These are phyloP conservation scores for Mycetomoellerius zeteki DNA, from an alignment of 1,140 invertebrate genomes.

Conservation along the genomic window DNA sequence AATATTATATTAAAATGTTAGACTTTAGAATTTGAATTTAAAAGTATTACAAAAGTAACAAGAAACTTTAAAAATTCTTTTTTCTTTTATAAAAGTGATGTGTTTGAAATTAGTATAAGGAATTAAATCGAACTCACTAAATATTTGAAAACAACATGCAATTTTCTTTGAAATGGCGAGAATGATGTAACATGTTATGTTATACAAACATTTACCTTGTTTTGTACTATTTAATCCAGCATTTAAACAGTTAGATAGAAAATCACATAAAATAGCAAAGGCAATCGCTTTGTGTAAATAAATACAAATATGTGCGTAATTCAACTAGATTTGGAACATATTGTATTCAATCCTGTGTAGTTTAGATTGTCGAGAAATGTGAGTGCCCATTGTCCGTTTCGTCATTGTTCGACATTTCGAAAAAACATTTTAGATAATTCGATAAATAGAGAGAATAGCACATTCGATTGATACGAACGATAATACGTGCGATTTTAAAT, in stretches of 20 bases:
- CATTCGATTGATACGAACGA: not conserved
- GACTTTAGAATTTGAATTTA: not conserved
- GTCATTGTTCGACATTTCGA: slow-evolving; percentile 1
- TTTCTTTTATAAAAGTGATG: not conserved
- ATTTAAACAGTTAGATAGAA: not conserved
- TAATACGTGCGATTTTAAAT: slow-evolving; percentile 39
- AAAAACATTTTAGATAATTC: slow-evolving; percentile 34
- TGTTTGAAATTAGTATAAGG: not conserved
- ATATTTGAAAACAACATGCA: not conserved
- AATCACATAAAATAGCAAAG: slow-evolving; percentile 8
- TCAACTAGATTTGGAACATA: not conserved
- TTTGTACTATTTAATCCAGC: too few species aligned
- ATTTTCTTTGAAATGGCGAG: not conserved
- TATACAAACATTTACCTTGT: not conserved
- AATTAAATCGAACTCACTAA: not conserved
- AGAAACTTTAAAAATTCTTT: not conserved
- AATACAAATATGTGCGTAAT: not conserved
- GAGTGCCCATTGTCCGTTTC: not conserved
- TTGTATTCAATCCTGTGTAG: slow-evolving; percentile 5
- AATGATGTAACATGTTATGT: not conserved
- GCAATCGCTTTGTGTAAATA: slow-evolving; percentile 23
- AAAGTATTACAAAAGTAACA: not conserved
- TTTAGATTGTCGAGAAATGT: not conserved
- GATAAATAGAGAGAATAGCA: slow-evolving; percentile 29
- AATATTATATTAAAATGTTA: not conserved